phyloP scores from a whole-genome alignment of 2,113 vertebrate species.

The Sisor rabdophorus region DNA sequence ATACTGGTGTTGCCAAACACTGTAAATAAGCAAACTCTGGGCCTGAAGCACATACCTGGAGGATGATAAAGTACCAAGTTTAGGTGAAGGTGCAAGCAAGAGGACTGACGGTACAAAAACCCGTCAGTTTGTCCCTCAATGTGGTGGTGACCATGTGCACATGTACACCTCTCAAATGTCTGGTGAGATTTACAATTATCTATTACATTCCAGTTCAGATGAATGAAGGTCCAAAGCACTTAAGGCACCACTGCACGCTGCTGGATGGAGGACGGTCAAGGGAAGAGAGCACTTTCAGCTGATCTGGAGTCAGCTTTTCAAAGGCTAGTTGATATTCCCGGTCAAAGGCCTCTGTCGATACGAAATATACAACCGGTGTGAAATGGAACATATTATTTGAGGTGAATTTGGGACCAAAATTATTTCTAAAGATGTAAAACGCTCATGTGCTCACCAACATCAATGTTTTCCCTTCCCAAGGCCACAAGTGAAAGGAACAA shows the following conservation, averaged over 20 bases:
- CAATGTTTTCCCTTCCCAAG: slow-evolving; percentile 94
- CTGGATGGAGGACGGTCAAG: slow-evolving; percentile 80
- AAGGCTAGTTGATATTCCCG: slow-evolving; percentile 84
- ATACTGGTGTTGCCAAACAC: slow-evolving; percentile 24
- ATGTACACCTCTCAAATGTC: background rate
- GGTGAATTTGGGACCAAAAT: background rate
- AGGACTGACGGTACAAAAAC: slow-evolving; percentile 21
- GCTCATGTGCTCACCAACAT: slow-evolving; percentile 79
- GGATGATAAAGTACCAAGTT: slow-evolving; percentile 56
- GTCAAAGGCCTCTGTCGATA: slow-evolving; percentile 88
- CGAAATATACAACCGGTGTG: background rate
- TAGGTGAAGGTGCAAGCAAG: slow-evolving; percentile 31
- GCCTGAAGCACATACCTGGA: slow-evolving; percentile 35
- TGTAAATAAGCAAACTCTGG: slow-evolving; percentile 21
- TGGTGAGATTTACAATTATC: background rate
- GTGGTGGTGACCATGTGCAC: background rate
- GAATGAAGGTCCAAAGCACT: slow-evolving; percentile 83
- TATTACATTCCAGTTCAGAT: slow-evolving; percentile 67
- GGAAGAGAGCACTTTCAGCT: slow-evolving; percentile 75
- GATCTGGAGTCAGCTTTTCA: slow-evolving; percentile 74
- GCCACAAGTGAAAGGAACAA: slow-evolving; percentile 91
- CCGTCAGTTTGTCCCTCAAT: background rate
- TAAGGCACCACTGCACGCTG: slow-evolving; percentile 83
- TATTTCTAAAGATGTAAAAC: background rate
- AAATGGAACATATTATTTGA: background rate